These are phyloP conservation scores for Biston betularia DNA, from an alignment of 2,888 invertebrate species.

Conservation along the genomic window DNA sequence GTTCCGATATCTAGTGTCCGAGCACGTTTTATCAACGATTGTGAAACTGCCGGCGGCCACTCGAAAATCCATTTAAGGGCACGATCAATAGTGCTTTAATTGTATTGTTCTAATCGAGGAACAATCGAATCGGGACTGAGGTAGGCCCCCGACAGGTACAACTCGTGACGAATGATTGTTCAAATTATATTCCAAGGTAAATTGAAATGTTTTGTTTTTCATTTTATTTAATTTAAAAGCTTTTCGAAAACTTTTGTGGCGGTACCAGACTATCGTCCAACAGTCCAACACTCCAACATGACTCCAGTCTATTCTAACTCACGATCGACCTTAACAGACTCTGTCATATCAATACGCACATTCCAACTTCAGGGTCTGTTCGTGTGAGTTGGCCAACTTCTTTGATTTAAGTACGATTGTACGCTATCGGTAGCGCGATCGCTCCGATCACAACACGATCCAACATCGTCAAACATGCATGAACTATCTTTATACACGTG, in stretches of 20 bases:
- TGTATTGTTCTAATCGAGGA: slow-evolving; percentile 42
- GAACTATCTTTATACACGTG: no score
- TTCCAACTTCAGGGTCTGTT: no score
- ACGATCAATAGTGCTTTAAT: slow-evolving; percentile 45
- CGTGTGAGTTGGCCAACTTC: no score
- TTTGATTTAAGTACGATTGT: no score
- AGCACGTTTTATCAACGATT: slow-evolving; percentile 54
- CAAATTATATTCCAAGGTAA: slow-evolving; percentile 41
- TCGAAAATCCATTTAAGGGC: slow-evolving; percentile 45
- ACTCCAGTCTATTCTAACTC: no score
- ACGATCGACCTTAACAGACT: no score
- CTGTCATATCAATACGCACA: no score
- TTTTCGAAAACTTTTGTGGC: neutral
- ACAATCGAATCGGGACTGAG: slow-evolving; percentile 37
- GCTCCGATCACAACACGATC: no score
- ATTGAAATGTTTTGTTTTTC: slow-evolving; percentile 26
- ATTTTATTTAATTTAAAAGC: slow-evolving; percentile 17
- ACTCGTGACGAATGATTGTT: slow-evolving; percentile 35
- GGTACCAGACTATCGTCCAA: no score
- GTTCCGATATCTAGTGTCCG: slow-evolving; percentile 47
- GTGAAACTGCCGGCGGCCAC: slow-evolving; percentile 52
- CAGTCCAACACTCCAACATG: no score
- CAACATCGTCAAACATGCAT: no score
- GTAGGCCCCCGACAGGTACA: slow-evolving; percentile 34
- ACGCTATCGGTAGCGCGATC: no score